These are phyloP conservation scores for Polydrusus cervinus DNA, from an alignment of 2,888 invertebrate genomes.

Conservation along the genomic window DNA sequence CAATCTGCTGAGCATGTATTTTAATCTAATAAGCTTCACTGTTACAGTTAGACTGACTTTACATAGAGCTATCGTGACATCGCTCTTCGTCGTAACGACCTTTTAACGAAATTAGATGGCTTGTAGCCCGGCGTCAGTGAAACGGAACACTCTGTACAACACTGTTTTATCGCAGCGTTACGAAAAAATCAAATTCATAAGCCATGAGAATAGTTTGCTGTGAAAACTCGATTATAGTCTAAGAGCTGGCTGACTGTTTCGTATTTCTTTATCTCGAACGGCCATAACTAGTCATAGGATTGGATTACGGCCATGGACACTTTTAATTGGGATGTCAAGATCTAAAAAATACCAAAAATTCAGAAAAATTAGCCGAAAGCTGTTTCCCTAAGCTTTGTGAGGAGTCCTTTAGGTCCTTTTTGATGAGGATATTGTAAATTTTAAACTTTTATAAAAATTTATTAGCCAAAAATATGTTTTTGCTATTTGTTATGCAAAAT, in stretches of 20 bases:
- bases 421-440: too few relatives aligned
- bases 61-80: constrained; percentile 54
- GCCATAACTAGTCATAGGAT: too few relatives aligned
- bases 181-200: constrained; percentile 42
- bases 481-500: too few relatives aligned
- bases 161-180: constrained; percentile 38
- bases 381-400: too few relatives aligned
- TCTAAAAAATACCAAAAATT: too few relatives aligned
- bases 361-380: too few relatives aligned
- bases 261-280: too few relatives aligned
- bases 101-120: constrained; percentile 54
- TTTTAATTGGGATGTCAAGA: too few relatives aligned
- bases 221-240: neutral
- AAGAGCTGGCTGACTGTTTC: neutral
- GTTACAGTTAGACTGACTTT: constrained; percentile 54
- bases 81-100: constrained; percentile 51
- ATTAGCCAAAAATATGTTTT: too few relatives aligned
- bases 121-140: constrained; percentile 49
- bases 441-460: too few relatives aligned
- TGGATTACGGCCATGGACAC: too few relatives aligned
- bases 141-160: constrained; percentile 51
- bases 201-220: constrained; percentile 42
- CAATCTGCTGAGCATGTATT: constrained; percentile 48
- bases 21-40: constrained; percentile 52
- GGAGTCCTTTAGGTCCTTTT: too few relatives aligned